Conservation (phyloP, 2,888 invertebrate genomes). For the Cephus rjabovi region DNA sequence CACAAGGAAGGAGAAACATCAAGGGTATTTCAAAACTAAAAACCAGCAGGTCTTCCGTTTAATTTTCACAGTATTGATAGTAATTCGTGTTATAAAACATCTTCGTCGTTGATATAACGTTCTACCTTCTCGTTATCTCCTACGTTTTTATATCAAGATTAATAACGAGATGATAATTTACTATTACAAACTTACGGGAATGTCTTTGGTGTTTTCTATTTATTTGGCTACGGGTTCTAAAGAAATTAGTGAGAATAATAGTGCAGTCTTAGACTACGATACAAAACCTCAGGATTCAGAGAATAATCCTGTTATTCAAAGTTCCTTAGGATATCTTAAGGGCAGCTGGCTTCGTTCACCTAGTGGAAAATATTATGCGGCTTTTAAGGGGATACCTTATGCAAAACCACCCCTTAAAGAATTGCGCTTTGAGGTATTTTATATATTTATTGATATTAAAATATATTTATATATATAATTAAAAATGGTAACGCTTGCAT, state of each 20-base stretch:
- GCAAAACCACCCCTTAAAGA: constrained; percentile 16
- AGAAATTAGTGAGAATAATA: not conserved
- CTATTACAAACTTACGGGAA: not conserved
- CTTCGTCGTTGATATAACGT: not conserved
- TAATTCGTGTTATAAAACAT: not conserved
- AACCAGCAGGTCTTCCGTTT: not conserved
- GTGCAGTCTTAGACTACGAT: not conserved
- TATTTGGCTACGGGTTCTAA: not conserved
- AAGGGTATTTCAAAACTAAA: not conserved
- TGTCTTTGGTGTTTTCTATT: not conserved
- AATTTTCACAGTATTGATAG: not conserved
- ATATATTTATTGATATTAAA: not conserved
- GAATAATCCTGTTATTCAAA: constrained; percentile 5
- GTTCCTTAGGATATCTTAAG: constrained; percentile 14
- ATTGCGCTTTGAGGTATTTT: constrained; percentile 16
- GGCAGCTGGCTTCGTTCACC: constrained; percentile 14
- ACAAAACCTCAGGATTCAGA: not conserved
- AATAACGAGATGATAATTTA: not conserved
- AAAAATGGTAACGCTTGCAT: not conserved
- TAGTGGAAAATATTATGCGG: constrained; percentile 12
- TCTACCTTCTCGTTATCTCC: not conserved
- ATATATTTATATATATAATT: not conserved
- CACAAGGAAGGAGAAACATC: not conserved
- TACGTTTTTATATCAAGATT: not conserved
- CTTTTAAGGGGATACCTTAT: constrained; percentile 23